Base-by-base conservation (phyloP, 2,113 vertebrate genomes). In the Lagenorhynchus albirostris region DNA sequence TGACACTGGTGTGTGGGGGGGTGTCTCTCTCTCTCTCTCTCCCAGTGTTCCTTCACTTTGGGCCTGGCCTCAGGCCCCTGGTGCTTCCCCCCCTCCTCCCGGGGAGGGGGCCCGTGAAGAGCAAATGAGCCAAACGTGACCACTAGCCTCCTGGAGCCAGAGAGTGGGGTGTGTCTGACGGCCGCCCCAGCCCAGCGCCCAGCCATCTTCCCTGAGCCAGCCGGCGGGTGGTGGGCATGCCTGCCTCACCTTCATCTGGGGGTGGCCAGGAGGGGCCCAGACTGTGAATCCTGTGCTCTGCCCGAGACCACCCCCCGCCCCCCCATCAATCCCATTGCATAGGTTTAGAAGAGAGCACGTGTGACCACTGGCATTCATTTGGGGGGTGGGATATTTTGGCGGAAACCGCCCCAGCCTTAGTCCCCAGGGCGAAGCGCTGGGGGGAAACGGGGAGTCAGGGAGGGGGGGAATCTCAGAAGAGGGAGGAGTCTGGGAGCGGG, bases 111-210 rank as follows among this genome's bases (percentile, higher is more conserved):
- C 82, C 97, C 10, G 31, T 98, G 98, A 98, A 98, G 98, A 98
- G 74, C 97, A 98, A 97, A 98, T 98, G 98, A 98, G 98, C 98
- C 97, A 98, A 98, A 98, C 95, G 36, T 97, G 97, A 98, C 96
- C 97, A 97, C 98, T 97, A 97, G 97, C 97, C 95, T 98, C 97
- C 97, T 96, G 97, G 98, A 98, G 97, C 95, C 97, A 97, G 97
- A 97, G 93, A 93, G 84, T 55, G 91, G 96, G 96, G 94, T 41
- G 88, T 21, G 18, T 84, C 26, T 60, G 94, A 60, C 0, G 13
- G 88, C 85, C 79, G 70, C 89, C 96, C 92, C 79, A 6, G 44
- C 95, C 93, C 47, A 70, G 96, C 6, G 67, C 97, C 96, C 95
- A 94, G 93, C 97, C 96, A 81, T 95, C 93, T 96, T 97, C 96